Evolutionary conservation across 1,140 invertebrate species (phyloP).

Genomic region (Drosophila parvula): DNA sequence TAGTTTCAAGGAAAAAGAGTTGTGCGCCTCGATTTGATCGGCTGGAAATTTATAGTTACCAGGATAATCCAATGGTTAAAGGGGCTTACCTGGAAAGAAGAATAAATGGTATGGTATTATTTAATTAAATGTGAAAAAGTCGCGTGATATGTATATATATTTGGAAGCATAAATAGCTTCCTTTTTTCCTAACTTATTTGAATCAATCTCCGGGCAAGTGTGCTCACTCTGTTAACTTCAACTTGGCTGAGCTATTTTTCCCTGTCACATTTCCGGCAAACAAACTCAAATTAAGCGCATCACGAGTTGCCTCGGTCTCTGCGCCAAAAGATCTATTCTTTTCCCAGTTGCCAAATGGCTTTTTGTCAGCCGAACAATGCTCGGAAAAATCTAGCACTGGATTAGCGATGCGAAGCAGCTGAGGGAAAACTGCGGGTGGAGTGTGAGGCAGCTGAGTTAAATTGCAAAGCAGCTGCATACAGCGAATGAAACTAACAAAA

Average conservation of each 20-base stretch:
- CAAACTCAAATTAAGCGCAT: conserved; percentile 75
- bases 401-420: conserved; percentile 64
- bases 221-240: background rate
- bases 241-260: conserved; percentile 21
- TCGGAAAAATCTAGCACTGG: conserved; percentile 69
- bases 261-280: conserved; percentile 48
- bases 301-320: conserved; percentile 34
- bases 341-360: conserved; percentile 48
- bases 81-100: conserved; percentile 20
- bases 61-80: background rate
- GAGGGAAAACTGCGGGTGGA: background rate
- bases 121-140: background rate
- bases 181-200: background rate
- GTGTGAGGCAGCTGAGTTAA: conserved; percentile 14
- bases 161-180: background rate
- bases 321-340: conserved; percentile 35
- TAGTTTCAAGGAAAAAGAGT: conserved; percentile 36
- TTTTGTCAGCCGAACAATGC: conserved; percentile 61
- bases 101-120: background rate
- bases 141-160: background rate
- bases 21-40: conserved; percentile 2
- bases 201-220: conserved; percentile 8
- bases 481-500: conserved; percentile 74
- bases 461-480: conserved; percentile 69
- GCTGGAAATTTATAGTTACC: conserved; percentile 37